These are phyloP conservation scores for Ecliptopera silaceata DNA, from an alignment of 2,888 invertebrate genomes.

Conservation along the genomic window DNA sequence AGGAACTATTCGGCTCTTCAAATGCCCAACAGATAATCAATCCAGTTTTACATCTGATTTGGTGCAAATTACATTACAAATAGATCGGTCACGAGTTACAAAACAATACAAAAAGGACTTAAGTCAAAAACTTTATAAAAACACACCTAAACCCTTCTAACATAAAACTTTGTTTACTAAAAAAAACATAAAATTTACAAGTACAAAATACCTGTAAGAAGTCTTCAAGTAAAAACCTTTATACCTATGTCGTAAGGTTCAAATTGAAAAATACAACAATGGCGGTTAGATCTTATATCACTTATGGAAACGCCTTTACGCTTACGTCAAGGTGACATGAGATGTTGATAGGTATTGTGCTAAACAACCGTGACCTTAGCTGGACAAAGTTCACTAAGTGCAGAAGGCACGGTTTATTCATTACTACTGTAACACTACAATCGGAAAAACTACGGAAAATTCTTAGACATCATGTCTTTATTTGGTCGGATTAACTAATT, in stretches of 20 bases:
- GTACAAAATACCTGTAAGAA: constrained; percentile 43
- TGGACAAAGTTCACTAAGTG: constrained; percentile 78
- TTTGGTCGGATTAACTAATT: constrained; percentile 28
- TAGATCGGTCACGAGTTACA: constrained; percentile 73
- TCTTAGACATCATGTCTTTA: constrained; percentile 26
- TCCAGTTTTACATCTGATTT: constrained; percentile 80
- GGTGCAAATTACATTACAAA: constrained; percentile 81
- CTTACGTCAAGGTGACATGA: constrained; percentile 80
- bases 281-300: constrained; percentile 42
- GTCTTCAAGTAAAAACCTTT: constrained; percentile 43
- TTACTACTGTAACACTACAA: constrained; percentile 42
- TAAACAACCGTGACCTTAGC: constrained; percentile 79
- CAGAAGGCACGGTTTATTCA: constrained; percentile 61
- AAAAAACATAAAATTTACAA: constrained; percentile 3
- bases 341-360: constrained; percentile 78
- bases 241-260: constrained; percentile 46
- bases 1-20: constrained; percentile 58
- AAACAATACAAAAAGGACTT: constrained; percentile 33
- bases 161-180: constrained; percentile 19
- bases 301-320: constrained; percentile 62
- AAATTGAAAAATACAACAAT: constrained; percentile 29
- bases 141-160: constrained; percentile 13
- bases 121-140: constrained; percentile 34
- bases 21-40: constrained; percentile 70
- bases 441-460: constrained; percentile 50